Base-by-base conservation (phyloP, 2,888 invertebrate species). In the Chrysina gloriosa region DNA sequence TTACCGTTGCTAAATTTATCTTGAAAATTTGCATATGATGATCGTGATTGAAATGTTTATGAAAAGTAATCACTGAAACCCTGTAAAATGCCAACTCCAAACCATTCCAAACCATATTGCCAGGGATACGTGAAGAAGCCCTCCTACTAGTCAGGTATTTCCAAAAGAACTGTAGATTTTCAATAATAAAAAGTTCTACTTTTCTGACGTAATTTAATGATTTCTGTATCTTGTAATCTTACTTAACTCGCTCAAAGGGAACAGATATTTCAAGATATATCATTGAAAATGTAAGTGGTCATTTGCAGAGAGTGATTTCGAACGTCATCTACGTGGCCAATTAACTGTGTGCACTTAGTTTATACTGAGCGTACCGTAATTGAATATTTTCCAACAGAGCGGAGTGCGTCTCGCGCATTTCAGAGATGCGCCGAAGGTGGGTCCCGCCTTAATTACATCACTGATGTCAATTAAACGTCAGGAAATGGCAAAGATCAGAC, bases 401-500 rank as follows among this genome's bases (percentile, higher is more conserved):
- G 29, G 29, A 50, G 5, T 50, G 14, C 29, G 27, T 29, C 6
- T 29, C 16, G n/a, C 16, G 29, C 11, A 5, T 50, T 7, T 27
- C 1, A 27, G 11, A 50, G 27, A 27, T 50, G 11, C 29, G 14
- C 4, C 47, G 47, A 47, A 19, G 47, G 29, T 29, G 21, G 6
- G 29, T 50, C n/a, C 45, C 36, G 25, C 67, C 58, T 48, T 67
- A 68, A 68, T 56, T 64, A 65, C 42, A 14, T 25, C 45, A 25
- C 21, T 27, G 56, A 65, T 47, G 64, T 69, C 68, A 72, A 70
- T 72, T 72, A 70, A 69, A 67, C 48, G 65, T 63, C 48, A 47
- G 50, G 50, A 63, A 64, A 69, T 68, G 66, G 54, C 45, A 65
- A 39, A 56, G 68, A 54, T 9, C 23, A 23, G 39, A 58, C 39